A percentile compares a stretch with the other conserved stretches of the same genome.
These are phyloP conservation scores for Menidia beryllina DNA, from an alignment of 2,113 vertebrate species.

Conservation along the genomic window DNA sequence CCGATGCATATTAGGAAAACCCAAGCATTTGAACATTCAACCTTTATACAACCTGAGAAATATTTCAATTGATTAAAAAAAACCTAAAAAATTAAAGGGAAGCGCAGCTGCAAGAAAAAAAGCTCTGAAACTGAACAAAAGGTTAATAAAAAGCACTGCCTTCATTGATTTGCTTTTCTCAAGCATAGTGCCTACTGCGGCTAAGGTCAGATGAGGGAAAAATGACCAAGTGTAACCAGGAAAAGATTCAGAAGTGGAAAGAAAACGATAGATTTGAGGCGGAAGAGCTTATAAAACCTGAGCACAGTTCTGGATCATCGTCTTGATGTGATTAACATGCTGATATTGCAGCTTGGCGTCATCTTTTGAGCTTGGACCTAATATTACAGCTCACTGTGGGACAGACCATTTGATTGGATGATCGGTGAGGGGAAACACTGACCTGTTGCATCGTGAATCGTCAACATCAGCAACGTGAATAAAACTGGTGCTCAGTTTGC, in stretches of 20 bases:
- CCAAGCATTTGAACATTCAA: too few relatives aligned
- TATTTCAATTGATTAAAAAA: too few relatives aligned
- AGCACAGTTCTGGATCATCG: conserved; percentile 4
- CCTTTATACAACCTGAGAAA: too few relatives aligned
- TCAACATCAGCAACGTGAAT: too few relatives aligned
- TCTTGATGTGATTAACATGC: background rate
- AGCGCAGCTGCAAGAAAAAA: background rate
- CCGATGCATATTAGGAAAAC: too few relatives aligned
- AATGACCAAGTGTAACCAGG: conserved; percentile 51
- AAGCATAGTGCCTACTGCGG: conserved; percentile 57
- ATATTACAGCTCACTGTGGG: too few relatives aligned
- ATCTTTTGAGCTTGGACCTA: too few relatives aligned
- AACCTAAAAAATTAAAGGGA: background rate
- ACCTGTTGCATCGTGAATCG: too few relatives aligned
- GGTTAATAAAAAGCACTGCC: conserved; percentile 59
- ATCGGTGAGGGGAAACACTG: too few relatives aligned
- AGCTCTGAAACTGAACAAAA: conserved; percentile 18
- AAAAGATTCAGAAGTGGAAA: conserved; percentile 44
- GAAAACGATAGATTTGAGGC: conserved; percentile 60
- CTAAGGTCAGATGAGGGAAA: conserved; percentile 71
- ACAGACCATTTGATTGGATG: too few relatives aligned
- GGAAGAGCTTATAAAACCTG: conserved; percentile 23
- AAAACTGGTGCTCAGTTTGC: too few relatives aligned
- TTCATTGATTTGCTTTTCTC: conserved; percentile 70
- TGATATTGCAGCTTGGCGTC: background rate